Conservation (phyloP, 2,888 invertebrate genomes). For the Catonia carolina region DNA sequence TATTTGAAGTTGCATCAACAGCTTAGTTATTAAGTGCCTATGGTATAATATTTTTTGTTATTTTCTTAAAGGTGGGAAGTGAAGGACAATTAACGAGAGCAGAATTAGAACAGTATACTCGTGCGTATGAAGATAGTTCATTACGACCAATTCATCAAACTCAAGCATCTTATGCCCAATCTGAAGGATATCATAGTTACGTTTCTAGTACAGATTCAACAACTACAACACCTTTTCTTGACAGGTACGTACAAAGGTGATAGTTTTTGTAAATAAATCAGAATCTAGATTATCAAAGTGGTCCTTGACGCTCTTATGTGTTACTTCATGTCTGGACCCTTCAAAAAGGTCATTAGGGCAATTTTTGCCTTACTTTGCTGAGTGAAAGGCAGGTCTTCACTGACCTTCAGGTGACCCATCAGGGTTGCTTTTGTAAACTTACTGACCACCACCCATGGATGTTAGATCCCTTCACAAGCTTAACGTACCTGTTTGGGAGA, state of each 20-base stretch:
- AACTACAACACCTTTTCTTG: conserved; percentile 64
- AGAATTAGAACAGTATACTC: conserved; percentile 47
- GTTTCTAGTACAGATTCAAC: conserved; percentile 70
- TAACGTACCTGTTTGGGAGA: too few relatives aligned
- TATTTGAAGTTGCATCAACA: too few relatives aligned
- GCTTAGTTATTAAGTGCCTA: too few relatives aligned
- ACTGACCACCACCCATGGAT: too few relatives aligned
- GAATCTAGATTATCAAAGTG: background rate
- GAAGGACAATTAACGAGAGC: conserved; percentile 44
- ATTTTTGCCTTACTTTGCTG: background rate
- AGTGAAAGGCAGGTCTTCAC: too few relatives aligned
- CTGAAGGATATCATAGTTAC: conserved; percentile 74
- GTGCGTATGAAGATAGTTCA: conserved; percentile 41
- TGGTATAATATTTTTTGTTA: too few relatives aligned
- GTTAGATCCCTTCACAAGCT: too few relatives aligned
- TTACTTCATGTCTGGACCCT: background rate
- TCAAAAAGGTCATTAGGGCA: background rate
- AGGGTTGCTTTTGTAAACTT: too few relatives aligned
- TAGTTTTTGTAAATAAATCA: too few relatives aligned
- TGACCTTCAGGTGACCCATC: too few relatives aligned
- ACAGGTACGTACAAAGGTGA: too few relatives aligned
- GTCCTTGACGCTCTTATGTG: background rate
- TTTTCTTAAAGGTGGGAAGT: background rate
- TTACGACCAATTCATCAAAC: conserved; percentile 50
- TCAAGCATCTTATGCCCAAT: conserved; percentile 69